phyloP scores from a whole-genome alignment of 2,888 invertebrate genomes.

The Synergus laeviventris region DNA sequence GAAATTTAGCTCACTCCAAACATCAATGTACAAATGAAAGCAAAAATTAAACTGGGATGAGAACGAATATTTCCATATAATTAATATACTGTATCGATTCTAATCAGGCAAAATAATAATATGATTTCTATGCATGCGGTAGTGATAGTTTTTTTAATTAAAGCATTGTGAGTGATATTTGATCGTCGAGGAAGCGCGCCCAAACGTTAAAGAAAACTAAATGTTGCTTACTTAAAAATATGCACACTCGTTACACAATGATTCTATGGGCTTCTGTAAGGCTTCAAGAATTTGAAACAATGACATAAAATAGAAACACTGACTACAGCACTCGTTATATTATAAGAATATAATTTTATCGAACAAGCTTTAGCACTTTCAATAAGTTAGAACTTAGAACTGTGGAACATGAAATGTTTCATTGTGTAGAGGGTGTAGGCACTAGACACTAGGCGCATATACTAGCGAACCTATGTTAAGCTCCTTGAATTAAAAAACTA shows the following conservation, averaged over 20 bases:
- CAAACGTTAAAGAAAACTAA: conserved; percentile 6
- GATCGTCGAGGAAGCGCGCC: not conserved
- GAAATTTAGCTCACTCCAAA: not conserved
- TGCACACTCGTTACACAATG: not conserved
- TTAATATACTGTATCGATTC: not conserved
- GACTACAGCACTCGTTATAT: not conserved
- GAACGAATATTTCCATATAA: not conserved
- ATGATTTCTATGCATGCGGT: not conserved
- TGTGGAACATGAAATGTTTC: too few relatives aligned
- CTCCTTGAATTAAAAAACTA: too few relatives aligned
- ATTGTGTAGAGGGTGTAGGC: too few relatives aligned
- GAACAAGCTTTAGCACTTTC: not conserved
- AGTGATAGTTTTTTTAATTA: not conserved
- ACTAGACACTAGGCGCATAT: too few relatives aligned
- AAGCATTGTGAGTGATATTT: conserved; percentile 2
- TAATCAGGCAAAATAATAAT: not conserved
- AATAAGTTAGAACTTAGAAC: too few relatives aligned
- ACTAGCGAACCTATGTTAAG: too few relatives aligned
- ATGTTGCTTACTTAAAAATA: conserved; percentile 26
- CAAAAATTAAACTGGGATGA: not conserved
- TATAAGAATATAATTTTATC: not conserved
- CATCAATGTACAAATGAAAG: not conserved
- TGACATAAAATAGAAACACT: not conserved
- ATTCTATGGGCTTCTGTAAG: conserved; percentile 16
- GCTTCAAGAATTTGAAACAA: not conserved